Conservation (phyloP, 2,888 invertebrate genomes). For the Lucinisca nassula region DNA sequence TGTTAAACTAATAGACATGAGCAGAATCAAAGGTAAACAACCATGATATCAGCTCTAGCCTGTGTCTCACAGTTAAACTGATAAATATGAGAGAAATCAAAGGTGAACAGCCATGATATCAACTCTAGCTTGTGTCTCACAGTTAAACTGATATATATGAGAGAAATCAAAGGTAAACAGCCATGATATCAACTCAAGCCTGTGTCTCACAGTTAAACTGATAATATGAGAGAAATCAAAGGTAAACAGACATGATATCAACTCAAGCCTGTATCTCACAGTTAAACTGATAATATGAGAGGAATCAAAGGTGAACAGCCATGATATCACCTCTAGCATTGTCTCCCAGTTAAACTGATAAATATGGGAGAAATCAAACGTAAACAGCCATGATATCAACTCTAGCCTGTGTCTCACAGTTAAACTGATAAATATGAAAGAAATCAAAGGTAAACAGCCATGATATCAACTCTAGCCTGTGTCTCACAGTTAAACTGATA, state of each 20-base stretch:
- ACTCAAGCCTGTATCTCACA: no score
- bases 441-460: constrained; percentile 76
- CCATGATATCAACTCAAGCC: constrained; percentile 85
- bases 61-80: constrained; percentile 78
- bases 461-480: constrained; percentile 85
- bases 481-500: constrained; percentile 74
- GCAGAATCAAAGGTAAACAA: constrained; percentile 69
- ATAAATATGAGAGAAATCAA: constrained; percentile 59
- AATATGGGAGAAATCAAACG: no score
- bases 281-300: not conserved
- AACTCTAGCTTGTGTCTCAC: constrained; percentile 85
- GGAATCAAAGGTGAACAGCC: no score
- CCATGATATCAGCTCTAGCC: constrained; percentile 85
- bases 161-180: constrained; percentile 71
- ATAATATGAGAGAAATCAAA: constrained; percentile 59
- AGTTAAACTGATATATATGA: constrained; percentile 70
- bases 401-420: constrained; percentile 85
- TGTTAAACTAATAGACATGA: constrained; percentile 70
- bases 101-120: constrained; percentile 81
- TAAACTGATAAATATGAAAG: constrained; percentile 64
- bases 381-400: constrained; percentile 78
- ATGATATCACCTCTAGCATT: no score
- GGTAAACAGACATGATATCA: no score
- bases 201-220: constrained; percentile 78
- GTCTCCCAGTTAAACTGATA: no score